A percentile compares a stretch with the other conserved stretches of the same genome.
Conservation (phyloP, 2,113 vertebrate species). For the Camelus bactrianus region DNA sequence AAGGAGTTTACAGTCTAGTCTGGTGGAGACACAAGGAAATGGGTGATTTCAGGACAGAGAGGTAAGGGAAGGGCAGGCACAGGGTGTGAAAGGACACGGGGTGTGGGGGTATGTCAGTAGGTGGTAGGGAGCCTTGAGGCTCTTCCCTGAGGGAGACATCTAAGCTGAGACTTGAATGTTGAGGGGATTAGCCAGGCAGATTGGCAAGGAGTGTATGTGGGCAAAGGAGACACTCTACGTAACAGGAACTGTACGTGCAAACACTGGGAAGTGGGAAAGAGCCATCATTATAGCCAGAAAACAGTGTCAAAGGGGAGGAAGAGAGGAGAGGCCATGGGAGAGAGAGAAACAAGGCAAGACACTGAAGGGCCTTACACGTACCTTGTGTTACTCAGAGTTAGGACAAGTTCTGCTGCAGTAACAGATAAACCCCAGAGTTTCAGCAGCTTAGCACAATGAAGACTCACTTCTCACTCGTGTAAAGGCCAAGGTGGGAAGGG, state of each 20-base stretch:
- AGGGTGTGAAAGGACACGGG: fast-evolving
- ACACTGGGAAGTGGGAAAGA: neutral
- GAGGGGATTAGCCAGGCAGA: neutral
- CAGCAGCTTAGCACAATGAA: neutral
- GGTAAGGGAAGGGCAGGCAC: neutral
- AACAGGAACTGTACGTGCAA: neutral
- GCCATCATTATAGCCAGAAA: too few species aligned
- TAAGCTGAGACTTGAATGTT: neutral
- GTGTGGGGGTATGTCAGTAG: neutral
- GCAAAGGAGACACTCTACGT: neutral
- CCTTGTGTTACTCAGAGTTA: neutral
- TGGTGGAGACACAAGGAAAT: neutral
- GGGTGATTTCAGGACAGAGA: neutral
- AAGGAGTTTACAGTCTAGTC: too few species aligned
- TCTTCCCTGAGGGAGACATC: neutral
- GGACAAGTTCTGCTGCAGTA: fast-evolving
- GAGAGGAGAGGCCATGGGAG: neutral
- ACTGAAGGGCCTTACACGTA: neutral
- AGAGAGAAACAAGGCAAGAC: neutral
- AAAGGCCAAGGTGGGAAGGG: neutral
- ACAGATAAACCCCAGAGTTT: neutral
- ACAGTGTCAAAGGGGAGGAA: neutral
- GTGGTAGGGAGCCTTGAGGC: neutral
- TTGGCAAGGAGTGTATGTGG: neutral
- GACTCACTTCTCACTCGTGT: neutral